phyloP scores from a whole-genome alignment of 2,797 vertebrate genomes.

The Otolemur crassicaudatus region DNA sequence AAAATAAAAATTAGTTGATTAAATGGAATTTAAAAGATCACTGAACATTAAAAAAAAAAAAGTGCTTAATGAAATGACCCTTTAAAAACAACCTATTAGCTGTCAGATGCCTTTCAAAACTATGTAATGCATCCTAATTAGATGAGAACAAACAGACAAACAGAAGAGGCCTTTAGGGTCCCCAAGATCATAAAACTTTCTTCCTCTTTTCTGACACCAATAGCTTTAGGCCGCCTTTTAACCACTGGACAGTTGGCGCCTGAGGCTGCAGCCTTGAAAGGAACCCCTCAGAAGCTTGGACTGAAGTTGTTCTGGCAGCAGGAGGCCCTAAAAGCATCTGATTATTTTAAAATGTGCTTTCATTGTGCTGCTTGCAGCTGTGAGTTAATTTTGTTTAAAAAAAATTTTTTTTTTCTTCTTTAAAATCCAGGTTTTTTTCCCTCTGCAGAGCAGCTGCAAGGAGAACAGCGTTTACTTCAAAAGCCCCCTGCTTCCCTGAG shows the following conservation, averaged over 20 bases:
- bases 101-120: slow-evolving; percentile 62
- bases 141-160: slow-evolving; percentile 67
- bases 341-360: slow-evolving; percentile 78
- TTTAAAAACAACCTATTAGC: slow-evolving; percentile 62
- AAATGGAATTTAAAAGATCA: slow-evolving; percentile 57
- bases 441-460: slow-evolving; percentile 69
- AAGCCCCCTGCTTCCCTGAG: background rate
- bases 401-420: slow-evolving; percentile 66
- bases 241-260: slow-evolving; percentile 6
- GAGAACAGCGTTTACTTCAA: slow-evolving; percentile 18
- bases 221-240: slow-evolving; percentile 19
- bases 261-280: slow-evolving; percentile 57
- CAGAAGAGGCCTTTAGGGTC: slow-evolving; percentile 46
- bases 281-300: background rate
- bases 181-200: slow-evolving; percentile 60
- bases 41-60: background rate
- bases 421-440: slow-evolving; percentile 74
- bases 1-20: slow-evolving; percentile 61
- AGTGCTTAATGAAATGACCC: slow-evolving; percentile 56
- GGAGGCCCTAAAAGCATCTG: slow-evolving; percentile 73
- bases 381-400: slow-evolving; percentile 76
- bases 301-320: slow-evolving; percentile 68
- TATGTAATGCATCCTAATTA: slow-evolving; percentile 58
- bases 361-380: slow-evolving; percentile 74
- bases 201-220: slow-evolving; percentile 56